These are phyloP conservation scores for Ptilorrhoa leucosticta DNA, from an alignment of 2,113 vertebrate genomes.

Conservation along the genomic window DNA sequence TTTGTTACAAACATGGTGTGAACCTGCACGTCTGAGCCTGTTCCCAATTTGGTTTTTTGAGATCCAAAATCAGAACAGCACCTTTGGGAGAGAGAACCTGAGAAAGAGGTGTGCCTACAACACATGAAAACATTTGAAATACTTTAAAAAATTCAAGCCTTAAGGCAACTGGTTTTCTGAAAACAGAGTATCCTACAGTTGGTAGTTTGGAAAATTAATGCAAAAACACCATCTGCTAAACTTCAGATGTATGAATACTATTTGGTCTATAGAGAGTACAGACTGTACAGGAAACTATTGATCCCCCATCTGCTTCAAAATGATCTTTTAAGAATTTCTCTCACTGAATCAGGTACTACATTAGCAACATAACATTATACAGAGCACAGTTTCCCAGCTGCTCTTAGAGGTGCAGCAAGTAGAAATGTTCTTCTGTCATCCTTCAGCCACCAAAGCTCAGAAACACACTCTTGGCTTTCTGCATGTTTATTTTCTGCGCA, in stretches of 20 bases:
- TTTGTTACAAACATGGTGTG: neutral
- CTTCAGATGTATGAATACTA: constrained; percentile 64
- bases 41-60: neutral
- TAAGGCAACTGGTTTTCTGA: constrained; percentile 70
- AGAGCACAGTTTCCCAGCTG: neutral
- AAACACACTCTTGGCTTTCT: neutral
- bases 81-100: constrained; percentile 35
- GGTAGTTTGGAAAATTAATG: constrained; percentile 76
- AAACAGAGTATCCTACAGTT: constrained; percentile 73
- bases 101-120: constrained; percentile 43
- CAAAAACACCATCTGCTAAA: constrained; percentile 78
- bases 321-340: constrained; percentile 44
- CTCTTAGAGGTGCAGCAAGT: neutral
- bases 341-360: constrained; percentile 32
- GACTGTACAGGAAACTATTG: constrained; percentile 41
- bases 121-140: constrained; percentile 54
- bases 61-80: neutral
- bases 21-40: neutral
- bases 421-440: neutral
- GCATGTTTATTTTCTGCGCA: neutral
- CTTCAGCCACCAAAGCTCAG: neutral
- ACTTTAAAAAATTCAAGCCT: constrained; percentile 61
- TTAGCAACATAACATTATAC: constrained; percentile 23
- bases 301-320: constrained; percentile 63
- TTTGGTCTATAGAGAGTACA: constrained; percentile 65